phyloP scores from a whole-genome alignment of 2,888 invertebrate genomes.

The Yponomeuta plumbellus region DNA sequence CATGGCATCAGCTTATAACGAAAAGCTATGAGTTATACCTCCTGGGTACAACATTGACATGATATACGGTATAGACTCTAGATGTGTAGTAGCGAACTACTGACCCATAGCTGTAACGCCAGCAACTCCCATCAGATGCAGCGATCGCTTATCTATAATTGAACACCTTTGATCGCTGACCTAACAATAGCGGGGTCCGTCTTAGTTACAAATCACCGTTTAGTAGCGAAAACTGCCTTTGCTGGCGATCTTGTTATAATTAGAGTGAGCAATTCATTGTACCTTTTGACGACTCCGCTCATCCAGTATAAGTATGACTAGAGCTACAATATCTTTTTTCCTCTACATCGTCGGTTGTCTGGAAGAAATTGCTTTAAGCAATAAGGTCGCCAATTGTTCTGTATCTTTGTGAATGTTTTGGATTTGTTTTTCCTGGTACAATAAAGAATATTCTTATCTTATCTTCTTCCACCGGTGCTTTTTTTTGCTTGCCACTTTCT shows the following conservation, averaged over 20 bases:
- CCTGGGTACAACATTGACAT: not conserved
- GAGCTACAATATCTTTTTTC: no score
- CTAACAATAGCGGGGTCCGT: constrained; percentile 32
- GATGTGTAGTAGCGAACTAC: constrained; percentile 27
- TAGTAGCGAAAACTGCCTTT: constrained; percentile 35
- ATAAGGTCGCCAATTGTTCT: no score
- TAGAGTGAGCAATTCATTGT: constrained; percentile 7
- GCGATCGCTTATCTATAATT: constrained; percentile 38
- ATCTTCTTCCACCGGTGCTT: no score
- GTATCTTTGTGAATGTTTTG: no score
- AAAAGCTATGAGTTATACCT: not conserved
- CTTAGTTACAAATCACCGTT: constrained; percentile 30
- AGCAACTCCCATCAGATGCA: constrained; percentile 21
- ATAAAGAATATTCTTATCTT: no score
- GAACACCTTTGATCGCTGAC: constrained; percentile 39
- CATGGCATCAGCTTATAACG: not conserved
- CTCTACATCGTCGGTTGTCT: no score
- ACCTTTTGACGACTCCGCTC: no score
- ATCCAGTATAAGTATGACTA: no score
- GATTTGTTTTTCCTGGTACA: no score
- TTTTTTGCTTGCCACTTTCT: no score
- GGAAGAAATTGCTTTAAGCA: no score
- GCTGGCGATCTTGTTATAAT: not conserved
- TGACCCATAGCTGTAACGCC: constrained; percentile 30
- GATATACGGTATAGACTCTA: constrained; percentile 16